A percentile compares a stretch with the other conserved stretches of the same genome.
Evolutionary conservation across 2,797 vertebrate genomes (phyloP).

Genomic region (Gastrophryne carolinensis): DNA sequence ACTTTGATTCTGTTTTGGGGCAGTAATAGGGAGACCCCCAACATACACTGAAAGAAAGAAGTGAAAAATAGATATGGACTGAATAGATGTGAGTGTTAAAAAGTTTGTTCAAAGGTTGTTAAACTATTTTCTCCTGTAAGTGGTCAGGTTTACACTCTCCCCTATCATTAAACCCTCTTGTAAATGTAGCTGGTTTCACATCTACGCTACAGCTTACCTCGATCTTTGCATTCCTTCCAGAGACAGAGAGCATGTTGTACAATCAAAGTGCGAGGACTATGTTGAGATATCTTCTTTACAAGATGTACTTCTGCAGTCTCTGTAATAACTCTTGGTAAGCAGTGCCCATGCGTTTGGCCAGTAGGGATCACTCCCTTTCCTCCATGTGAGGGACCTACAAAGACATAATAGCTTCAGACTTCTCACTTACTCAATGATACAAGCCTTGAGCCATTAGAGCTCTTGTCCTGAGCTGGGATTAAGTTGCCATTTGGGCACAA

Average conservation of each 20-base stretch:
- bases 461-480: background rate
- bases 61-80: too few relatives aligned
- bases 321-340: too few relatives aligned
- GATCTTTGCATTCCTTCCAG: background rate
- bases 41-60: too few relatives aligned
- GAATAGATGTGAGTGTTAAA: too few relatives aligned
- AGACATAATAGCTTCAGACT: background rate
- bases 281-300: too few relatives aligned
- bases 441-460: background rate
- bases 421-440: too few relatives aligned
- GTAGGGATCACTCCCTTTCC: background rate
- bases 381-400: background rate
- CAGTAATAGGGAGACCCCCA: too few relatives aligned
- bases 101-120: too few relatives aligned
- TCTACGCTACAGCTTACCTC: background rate
- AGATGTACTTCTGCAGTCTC: too few relatives aligned
- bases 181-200: background rate
- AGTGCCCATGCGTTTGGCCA: slow-evolving; percentile 8
- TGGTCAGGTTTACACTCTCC: slow-evolving; percentile 1
- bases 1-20: too few relatives aligned
- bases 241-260: background rate
- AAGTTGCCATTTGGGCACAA: background rate
- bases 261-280: too few relatives aligned
- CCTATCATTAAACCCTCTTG: background rate
- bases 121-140: too few relatives aligned